phyloP scores from a whole-genome alignment of 2,113 vertebrate genomes.

The Amblyopsis rosae region DNA sequence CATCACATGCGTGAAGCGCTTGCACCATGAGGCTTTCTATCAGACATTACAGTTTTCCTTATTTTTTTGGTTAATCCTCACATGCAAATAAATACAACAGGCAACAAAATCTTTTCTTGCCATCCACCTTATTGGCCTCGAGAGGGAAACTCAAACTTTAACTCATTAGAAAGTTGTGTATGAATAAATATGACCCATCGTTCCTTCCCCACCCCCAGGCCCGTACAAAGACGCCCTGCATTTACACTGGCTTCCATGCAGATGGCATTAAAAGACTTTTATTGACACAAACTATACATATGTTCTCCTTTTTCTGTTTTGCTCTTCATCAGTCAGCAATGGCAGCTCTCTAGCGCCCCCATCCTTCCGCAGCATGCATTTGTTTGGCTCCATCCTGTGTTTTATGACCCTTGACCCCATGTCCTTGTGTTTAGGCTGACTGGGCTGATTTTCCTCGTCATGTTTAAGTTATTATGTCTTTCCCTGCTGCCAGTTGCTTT shows the following conservation, averaged over 20 bases:
- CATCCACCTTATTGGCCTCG: conserved; percentile 68
- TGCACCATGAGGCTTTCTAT: conserved; percentile 62
- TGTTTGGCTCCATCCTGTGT: conserved; percentile 69
- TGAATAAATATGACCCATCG: conserved; percentile 76
- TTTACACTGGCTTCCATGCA: conserved; percentile 54
- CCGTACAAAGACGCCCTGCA: conserved; percentile 38
- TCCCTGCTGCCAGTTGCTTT: conserved; percentile 58
- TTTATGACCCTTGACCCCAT: conserved; percentile 68
- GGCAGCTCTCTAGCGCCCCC: conserved; percentile 75
- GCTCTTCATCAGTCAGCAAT: conserved; percentile 71
- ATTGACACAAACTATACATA: conserved; percentile 79
- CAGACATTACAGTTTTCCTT: conserved; percentile 34
- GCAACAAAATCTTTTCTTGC: conserved; percentile 94
- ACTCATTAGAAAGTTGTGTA: conserved; percentile 85
- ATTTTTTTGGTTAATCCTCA: conserved; percentile 34
- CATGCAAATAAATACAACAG: conserved; percentile 73
- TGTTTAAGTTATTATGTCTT: conserved; percentile 66
- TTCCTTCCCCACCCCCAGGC: background rate
- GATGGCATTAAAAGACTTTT: conserved; percentile 91
- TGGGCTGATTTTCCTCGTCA: conserved; percentile 72
- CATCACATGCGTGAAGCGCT: conserved; percentile 60
- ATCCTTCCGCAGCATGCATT: conserved; percentile 81
- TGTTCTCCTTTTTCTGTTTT: conserved; percentile 62
- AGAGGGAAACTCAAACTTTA: conserved; percentile 10
- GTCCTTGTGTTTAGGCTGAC: conserved; percentile 73